phyloP scores from a whole-genome alignment of 2,888 invertebrate species.

The Nephrotoma flavescens region DNA sequence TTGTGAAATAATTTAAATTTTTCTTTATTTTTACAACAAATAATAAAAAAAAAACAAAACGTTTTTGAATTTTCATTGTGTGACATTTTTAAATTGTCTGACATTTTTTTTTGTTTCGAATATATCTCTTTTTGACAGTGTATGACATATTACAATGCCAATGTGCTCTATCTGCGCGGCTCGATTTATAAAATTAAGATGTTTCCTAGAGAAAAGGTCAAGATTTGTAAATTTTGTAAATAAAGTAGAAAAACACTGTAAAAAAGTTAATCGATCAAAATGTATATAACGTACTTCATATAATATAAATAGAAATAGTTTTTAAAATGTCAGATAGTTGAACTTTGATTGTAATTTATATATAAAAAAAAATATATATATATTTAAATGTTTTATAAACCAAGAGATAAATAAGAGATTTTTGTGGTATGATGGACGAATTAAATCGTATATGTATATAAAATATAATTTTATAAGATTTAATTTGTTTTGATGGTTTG shows the following conservation, averaged over 20 bases:
- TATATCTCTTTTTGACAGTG: background rate
- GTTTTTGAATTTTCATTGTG: background rate
- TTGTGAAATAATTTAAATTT: background rate
- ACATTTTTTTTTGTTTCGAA: background rate
- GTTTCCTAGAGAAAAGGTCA: background rate
- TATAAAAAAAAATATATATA: background rate
- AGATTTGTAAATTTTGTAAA: background rate
- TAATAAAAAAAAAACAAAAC: background rate
- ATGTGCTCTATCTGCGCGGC: background rate
- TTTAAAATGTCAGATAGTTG: background rate
- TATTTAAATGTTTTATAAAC: background rate
- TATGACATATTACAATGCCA: background rate
- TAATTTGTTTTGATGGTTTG: background rate
- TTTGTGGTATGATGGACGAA: background rate
- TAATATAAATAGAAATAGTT: background rate
- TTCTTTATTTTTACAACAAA: background rate
- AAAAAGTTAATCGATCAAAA: background rate
- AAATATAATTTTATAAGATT: background rate
- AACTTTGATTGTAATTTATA: background rate
- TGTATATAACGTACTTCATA: background rate
- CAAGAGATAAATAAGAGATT: background rate
- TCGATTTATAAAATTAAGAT: background rate
- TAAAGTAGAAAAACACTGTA: background rate
- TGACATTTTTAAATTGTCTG: background rate
- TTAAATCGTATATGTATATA: background rate